phyloP scores from a whole-genome alignment of 2,113 vertebrate genomes.

The Grantiella picta region DNA sequence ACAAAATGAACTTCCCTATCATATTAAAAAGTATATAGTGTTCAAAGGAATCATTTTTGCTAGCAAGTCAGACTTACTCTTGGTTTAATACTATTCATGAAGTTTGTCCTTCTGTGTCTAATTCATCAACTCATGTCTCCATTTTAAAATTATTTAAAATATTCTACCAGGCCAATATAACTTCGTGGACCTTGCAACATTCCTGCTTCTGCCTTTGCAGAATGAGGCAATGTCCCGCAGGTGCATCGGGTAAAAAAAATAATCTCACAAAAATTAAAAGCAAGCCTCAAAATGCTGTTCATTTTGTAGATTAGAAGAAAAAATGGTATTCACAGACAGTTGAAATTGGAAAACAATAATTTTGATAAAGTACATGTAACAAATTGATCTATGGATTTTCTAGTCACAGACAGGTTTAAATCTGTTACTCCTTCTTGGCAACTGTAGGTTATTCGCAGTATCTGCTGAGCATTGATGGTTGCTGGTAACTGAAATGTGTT shows the following conservation, averaged over 20 bases:
- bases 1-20: not conserved
- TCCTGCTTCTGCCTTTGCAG: not conserved
- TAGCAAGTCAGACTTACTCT: not conserved
- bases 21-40: accelerated
- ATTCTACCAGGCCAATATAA: not conserved
- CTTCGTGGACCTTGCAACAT: not conserved
- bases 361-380: not conserved
- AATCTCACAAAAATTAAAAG: not conserved
- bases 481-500: slow-evolving; percentile 48
- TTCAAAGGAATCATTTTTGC: not conserved
- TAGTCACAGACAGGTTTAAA: not conserved
- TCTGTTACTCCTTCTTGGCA: not conserved
- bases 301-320: not conserved
- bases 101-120: not conserved
- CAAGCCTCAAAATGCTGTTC: not conserved
- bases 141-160: not conserved
- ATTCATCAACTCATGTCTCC: not conserved
- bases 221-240: not conserved
- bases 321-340: not conserved
- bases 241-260: not conserved
- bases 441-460: slow-evolving; percentile 53
- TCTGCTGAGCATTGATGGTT: slow-evolving; percentile 27
- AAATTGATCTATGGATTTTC: not conserved
- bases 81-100: not conserved
- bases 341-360: not conserved